A percentile compares a stretch with the other conserved stretches of the same genome.
Evolutionary conservation across 2,113 vertebrate genomes (phyloP).

Genomic region (Cryptoleucopteryx plumbea): DNA sequence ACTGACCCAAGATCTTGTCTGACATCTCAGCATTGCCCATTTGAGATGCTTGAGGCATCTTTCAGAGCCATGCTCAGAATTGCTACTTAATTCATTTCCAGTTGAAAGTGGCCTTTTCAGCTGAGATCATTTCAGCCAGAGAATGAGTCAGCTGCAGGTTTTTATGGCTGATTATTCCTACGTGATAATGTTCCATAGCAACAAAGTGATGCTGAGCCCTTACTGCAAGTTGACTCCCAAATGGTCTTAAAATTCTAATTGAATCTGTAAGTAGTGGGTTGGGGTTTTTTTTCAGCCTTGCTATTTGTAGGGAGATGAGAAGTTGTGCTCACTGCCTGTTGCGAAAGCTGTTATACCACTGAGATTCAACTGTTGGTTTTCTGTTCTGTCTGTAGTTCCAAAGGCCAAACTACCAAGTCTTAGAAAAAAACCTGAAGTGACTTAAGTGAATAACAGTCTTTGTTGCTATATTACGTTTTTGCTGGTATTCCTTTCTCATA

Average conservation of each 20-base stretch:
- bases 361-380: not conserved
- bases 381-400: not conserved
- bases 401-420: not conserved
- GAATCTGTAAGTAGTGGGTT: not conserved
- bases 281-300: not conserved
- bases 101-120: not conserved
- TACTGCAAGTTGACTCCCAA: not conserved
- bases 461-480: not conserved
- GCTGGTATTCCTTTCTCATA: not conserved
- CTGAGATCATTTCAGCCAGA: not conserved
- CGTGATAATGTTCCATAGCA: conserved; percentile 14
- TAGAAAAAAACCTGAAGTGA: not conserved
- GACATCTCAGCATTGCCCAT: not conserved
- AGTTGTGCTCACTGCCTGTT: not conserved
- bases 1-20: not conserved
- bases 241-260: not conserved
- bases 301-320: not conserved
- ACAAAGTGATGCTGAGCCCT: not conserved
- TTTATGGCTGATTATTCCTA: not conserved
- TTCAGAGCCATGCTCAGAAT: not conserved
- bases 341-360: not conserved
- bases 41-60: not conserved
- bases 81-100: not conserved
- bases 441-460: not conserved
- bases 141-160: not conserved